Evolutionary conservation across 2,113 vertebrate genomes (phyloP).

Genomic region (Mus musculus): GRCm39 chr11:75051501-75052000

Average conservation of each 20-base stretch:
- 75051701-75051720: neutral
- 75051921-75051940: slow-evolving; percentile 40
- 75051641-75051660: neutral
- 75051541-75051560: neutral
- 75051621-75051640: neutral
- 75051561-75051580: neutral
- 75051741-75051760: neutral
- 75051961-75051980: slow-evolving; percentile 77
- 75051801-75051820: neutral
- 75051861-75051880: slow-evolving; percentile 51
- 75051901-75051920: slow-evolving; percentile 61
- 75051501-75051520: neutral
- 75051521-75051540: neutral
- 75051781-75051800: neutral
- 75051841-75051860: neutral
- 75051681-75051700: neutral
- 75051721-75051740: neutral
- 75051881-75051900: neutral
- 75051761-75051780: neutral
- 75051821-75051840: neutral
- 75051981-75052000: slow-evolving; percentile 83
- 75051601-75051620: neutral
- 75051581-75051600: neutral
- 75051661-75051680: neutral
- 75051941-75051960: neutral